Evolutionary conservation across 2,888 invertebrate species (phyloP).

Genomic region (Imbricaverruca yamaguchii): DNA sequence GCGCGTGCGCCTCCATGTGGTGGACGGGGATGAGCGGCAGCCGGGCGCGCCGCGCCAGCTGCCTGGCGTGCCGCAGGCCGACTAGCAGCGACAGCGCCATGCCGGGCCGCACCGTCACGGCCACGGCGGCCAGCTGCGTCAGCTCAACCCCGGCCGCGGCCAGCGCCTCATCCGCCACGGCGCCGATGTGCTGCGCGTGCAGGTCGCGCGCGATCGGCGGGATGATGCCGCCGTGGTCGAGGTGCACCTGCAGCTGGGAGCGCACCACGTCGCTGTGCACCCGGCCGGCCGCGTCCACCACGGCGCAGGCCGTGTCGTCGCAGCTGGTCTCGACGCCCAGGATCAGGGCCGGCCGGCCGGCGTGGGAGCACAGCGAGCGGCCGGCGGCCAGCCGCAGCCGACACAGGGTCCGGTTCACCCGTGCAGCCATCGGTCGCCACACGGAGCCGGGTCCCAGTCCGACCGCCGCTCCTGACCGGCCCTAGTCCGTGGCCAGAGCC

Average conservation of each 20-base stretch:
- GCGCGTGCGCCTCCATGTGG: conserved; percentile 98
- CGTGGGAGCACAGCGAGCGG: neutral
- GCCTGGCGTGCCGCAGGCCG: conserved; percentile 34
- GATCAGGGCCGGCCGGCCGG: conserved; percentile 40
- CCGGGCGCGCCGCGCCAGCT: conserved; percentile 36
- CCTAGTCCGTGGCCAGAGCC: no score
- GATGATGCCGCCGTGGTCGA: conserved; percentile 73
- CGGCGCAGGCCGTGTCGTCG: conserved; percentile 91
- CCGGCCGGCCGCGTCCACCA: conserved; percentile 62
- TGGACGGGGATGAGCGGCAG: conserved; percentile 85
- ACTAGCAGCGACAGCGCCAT: conserved; percentile 65
- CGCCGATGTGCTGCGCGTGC: conserved; percentile 68
- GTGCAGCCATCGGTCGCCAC: no score
- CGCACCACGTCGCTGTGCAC: conserved; percentile 70
- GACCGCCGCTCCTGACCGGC: no score
- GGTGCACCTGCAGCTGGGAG: conserved; percentile 61
- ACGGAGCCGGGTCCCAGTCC: no score
- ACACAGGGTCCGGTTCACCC: no score
- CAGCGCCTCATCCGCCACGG: conserved; percentile 62
- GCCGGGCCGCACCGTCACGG: conserved; percentile 87
- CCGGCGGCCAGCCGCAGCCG: neutral
- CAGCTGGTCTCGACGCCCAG: conserved; percentile 96
- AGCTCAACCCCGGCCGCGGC: conserved; percentile 51
- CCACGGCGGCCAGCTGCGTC: conserved; percentile 72
- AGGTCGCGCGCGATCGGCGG: conserved; percentile 75